These are phyloP conservation scores for Lagenorhynchus albirostris DNA, from an alignment of 2,113 vertebrate species.

Conservation along the genomic window DNA sequence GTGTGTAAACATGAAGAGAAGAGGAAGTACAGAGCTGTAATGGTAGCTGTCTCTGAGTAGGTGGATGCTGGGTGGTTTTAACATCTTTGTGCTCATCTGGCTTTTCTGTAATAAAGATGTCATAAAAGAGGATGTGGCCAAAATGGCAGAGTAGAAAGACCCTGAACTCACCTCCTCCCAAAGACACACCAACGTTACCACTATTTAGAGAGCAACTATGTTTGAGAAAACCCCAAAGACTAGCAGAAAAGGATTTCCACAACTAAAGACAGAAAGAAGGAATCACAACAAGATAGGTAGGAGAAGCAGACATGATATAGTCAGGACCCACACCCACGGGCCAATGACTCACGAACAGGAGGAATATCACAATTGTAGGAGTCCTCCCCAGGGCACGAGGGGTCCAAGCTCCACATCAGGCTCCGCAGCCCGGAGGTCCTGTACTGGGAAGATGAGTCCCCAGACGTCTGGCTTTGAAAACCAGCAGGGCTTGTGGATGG, in stretches of 20 bases:
- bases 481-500: not conserved
- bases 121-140: not conserved
- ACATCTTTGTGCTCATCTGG: not conserved
- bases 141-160: not conserved
- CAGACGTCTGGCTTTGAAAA: not conserved
- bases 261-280: not conserved
- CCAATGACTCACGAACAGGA: not conserved
- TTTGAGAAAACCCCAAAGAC: not conserved
- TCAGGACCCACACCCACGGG: not conserved
- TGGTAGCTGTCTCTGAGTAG: fast-evolving
- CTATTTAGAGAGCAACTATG: not conserved
- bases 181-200: not conserved
- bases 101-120: not conserved
- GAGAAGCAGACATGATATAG: not conserved
- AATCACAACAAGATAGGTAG: not conserved
- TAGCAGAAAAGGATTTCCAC: not conserved
- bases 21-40: not conserved
- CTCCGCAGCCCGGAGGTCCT: not conserved
- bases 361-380: not conserved
- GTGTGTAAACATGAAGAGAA: not conserved
- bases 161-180: not conserved
- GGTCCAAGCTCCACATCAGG: not conserved
- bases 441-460: not conserved
- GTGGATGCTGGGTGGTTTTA: fast-evolving
- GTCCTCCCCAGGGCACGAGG: not conserved